Evolutionary conservation across 2,113 vertebrate species (phyloP), one percentile per base, ranked within the genome.

Genomic region (Stigmatopora nigra): DNA sequence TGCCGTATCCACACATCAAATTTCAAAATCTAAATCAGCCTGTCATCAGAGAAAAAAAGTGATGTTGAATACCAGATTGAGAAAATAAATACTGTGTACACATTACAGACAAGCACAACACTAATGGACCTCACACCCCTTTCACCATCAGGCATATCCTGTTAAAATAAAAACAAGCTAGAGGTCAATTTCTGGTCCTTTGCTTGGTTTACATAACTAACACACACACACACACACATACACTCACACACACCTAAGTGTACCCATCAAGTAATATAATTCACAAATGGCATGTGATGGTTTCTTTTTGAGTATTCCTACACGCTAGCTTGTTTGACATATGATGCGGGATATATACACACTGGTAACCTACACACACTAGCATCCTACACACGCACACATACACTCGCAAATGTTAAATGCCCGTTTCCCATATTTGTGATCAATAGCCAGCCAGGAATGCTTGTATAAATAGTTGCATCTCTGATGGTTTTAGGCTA

Each of bases 381-480:
- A 61, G 65, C 65, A 66, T 51, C 64, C 25, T 52, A 64, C 70
- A 64, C 64, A 59, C 0, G 69, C 51, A n/a, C n/a, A 67, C 65
- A 66, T 51, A 67, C 58, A 64, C 70, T 62, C 64, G 55, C 0
- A 78, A 44, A 72, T 61, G 67, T 80, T 87, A 88, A 87, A 86
- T 82, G 78, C 85, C 83, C 82, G 81, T 83, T 87, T 89, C 85
- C 86, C 84, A 84, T 71, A 86, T 79, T 85, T 80, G 69, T 84
- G 85, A 87, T 89, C 86, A 68, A 89, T 87, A 78, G 72, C 73
- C 76, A 83, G 81, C 82, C 80, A 81, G 85, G 84, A 89, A 88
- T 87, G 81, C 83, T 88, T 85, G 85, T 88, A 88, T 88, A 87
- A 89, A 89, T 88, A 88, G 88, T 88, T 87, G 86, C 84, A 85